phyloP scores from a whole-genome alignment of 2,888 invertebrate species.

The Leptinotarsa peninsularis region DNA sequence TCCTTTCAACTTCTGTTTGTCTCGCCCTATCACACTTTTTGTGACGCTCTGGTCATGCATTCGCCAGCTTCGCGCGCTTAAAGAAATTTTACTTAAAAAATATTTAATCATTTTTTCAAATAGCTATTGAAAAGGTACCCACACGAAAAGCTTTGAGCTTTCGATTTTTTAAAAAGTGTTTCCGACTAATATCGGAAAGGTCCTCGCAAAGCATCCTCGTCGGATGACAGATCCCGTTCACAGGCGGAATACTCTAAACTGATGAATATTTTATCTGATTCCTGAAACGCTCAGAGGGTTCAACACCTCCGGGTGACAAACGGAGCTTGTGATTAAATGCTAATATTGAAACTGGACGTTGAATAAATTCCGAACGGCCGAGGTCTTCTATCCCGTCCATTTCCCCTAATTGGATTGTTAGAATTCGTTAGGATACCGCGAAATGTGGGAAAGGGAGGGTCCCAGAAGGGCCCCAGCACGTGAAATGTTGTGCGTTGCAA shows the following conservation, averaged over 20 bases:
- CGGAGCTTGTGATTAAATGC: constrained; percentile 60
- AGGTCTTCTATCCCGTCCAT: constrained; percentile 26
- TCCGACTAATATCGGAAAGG: not conserved
- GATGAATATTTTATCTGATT: constrained; percentile 51
- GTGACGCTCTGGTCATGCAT: too few relatives aligned
- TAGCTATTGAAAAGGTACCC: too few relatives aligned
- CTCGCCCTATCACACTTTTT: too few relatives aligned
- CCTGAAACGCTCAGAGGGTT: constrained; percentile 47
- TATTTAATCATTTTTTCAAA: too few relatives aligned
- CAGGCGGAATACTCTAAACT: constrained; percentile 38
- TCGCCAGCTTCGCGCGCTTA: too few relatives aligned
- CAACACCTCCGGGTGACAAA: constrained; percentile 58
- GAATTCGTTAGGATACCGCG: constrained; percentile 28
- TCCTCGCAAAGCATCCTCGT: not conserved
- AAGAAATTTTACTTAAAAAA: too few relatives aligned
- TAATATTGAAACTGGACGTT: constrained; percentile 56
- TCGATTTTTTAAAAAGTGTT: not conserved
- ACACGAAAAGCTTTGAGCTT: too few relatives aligned
- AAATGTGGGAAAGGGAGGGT: not conserved
- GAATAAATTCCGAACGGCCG: constrained; percentile 43
- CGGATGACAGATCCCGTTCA: not conserved
- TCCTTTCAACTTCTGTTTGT: too few relatives aligned
- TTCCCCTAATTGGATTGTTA: constrained; percentile 41
- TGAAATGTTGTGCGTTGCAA: constrained; percentile 10
- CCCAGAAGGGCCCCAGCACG: not conserved